Conservation (phyloP, 2,797 vertebrate species). For the Sternotherus odoratus region DNA sequence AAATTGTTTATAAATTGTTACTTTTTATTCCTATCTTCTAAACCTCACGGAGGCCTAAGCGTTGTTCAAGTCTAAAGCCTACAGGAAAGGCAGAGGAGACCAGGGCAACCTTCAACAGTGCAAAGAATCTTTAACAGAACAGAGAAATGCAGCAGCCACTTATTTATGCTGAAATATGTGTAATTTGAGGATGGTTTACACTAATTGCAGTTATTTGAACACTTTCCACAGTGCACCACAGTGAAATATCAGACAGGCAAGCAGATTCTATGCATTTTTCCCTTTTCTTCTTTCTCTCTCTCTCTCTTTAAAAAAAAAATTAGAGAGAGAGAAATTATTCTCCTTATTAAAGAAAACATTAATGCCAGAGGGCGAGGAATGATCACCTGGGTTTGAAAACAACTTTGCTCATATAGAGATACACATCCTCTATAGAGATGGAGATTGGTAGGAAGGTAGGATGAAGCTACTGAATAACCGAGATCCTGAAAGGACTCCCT, state of each 20-base stretch:
- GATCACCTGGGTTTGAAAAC: neutral
- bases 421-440: neutral
- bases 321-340: neutral
- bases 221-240: slow-evolving; percentile 12
- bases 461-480: neutral
- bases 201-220: slow-evolving; percentile 24
- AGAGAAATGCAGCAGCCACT: neutral
- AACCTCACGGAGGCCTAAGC: neutral
- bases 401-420: neutral
- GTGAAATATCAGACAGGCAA: slow-evolving; percentile 7
- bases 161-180: slow-evolving; percentile 34
- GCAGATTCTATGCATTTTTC: neutral
- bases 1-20: neutral
- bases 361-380: neutral
- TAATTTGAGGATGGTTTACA: neutral
- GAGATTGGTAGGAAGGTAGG: neutral
- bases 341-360: neutral
- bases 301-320: neutral
- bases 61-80: neutral
- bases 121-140: neutral
- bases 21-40: neutral
- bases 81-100: neutral
- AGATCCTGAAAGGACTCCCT: neutral
- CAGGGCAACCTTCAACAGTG: neutral
- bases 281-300: too few species aligned